Evolutionary conservation across 2,797 vertebrate species (phyloP).

Genomic region (Falco concolor): DNA sequence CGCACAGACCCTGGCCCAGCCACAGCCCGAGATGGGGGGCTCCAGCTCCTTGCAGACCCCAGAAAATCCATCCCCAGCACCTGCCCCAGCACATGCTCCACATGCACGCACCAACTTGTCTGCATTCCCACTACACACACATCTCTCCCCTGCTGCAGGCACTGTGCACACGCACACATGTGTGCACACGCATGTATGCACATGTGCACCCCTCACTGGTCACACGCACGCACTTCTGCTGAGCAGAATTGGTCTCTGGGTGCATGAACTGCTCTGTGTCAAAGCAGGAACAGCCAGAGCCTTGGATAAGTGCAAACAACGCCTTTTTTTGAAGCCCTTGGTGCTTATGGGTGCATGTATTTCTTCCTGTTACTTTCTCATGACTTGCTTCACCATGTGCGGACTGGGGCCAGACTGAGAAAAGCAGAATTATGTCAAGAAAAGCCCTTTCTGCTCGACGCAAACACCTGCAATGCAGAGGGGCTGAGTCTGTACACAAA

Average conservation of each 20-base stretch:
- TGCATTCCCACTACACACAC: accelerated
- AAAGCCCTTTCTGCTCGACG: not conserved
- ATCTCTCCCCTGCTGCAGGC: accelerated
- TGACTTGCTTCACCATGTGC: not conserved
- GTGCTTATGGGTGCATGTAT: not conserved
- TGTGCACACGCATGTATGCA: accelerated
- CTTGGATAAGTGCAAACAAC: not conserved
- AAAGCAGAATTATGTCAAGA: not conserved
- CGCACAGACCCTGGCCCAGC: not conserved
- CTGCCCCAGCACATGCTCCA: not conserved
- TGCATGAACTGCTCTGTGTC: not conserved
- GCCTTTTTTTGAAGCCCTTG: not conserved
- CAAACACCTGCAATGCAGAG: not conserved
- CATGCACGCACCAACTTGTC: accelerated
- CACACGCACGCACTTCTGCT: accelerated
- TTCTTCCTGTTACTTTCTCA: not conserved
- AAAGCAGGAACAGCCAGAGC: not conserved
- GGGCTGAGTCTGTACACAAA: not conserved
- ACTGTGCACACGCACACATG: accelerated
- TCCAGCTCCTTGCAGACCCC: not conserved
- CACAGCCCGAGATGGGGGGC: accelerated
- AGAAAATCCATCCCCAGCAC: not conserved
- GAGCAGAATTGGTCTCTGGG: not conserved
- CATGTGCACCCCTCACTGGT: accelerated
- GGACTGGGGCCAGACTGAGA: not conserved